Conservation (phyloP, 1,140 invertebrate species). For the Drosophila sulfurigaster region DNA sequence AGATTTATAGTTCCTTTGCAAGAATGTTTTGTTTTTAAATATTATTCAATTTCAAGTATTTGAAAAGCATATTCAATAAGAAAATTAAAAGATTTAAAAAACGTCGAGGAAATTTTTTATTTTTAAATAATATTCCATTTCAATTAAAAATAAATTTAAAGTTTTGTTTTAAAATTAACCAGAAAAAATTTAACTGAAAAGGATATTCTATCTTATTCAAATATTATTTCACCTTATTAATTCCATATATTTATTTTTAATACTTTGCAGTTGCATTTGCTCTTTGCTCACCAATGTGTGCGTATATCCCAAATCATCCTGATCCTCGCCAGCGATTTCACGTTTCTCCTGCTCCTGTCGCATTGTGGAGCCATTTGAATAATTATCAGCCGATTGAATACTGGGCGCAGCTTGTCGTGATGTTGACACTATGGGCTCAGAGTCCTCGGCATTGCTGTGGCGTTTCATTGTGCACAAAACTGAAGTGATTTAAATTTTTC, state of each 20-base stretch:
- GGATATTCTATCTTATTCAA: too few species aligned
- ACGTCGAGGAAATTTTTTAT: too few species aligned
- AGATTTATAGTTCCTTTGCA: too few species aligned
- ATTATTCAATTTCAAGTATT: too few species aligned
- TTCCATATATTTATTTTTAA: neutral
- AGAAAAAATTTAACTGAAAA: too few species aligned
- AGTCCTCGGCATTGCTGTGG: slow-evolving; percentile 22
- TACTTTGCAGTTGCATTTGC: neutral
- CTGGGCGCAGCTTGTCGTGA: slow-evolving; percentile 21
- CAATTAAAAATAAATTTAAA: too few species aligned
- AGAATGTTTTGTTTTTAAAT: too few species aligned
- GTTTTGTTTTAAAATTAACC: too few species aligned
- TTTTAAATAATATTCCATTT: too few species aligned
- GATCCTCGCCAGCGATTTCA: slow-evolving; percentile 35
- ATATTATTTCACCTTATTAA: too few species aligned
- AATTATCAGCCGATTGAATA: slow-evolving; percentile 31
- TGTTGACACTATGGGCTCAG: slow-evolving; percentile 40
- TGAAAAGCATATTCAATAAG: too few species aligned
- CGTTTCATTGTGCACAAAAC: slow-evolving; percentile 9
- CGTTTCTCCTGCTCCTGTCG: slow-evolving; percentile 36
- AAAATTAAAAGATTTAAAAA: too few species aligned
- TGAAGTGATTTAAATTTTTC: neutral
- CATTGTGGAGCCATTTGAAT: slow-evolving; percentile 3
- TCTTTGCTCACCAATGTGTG: slow-evolving; percentile 43
- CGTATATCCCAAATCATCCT: slow-evolving; percentile 49